A percentile compares a stretch with the other conserved stretches of the same genome.
Conservation (phyloP, 2,113 vertebrate species). For the Jacana jacana region DNA sequence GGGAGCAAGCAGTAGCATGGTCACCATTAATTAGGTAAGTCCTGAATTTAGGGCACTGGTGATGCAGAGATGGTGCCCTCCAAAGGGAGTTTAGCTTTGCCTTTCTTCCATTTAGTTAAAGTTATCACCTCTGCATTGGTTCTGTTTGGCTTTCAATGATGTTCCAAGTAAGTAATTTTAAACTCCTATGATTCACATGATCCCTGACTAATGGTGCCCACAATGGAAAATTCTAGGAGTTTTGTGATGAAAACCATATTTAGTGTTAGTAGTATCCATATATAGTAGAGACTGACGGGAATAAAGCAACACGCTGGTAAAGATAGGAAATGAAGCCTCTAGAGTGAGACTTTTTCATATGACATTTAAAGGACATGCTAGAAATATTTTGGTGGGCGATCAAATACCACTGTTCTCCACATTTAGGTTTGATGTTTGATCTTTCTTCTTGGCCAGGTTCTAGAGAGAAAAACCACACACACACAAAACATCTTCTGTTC, state of each 20-base stretch:
- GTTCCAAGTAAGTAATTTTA: conserved; percentile 49
- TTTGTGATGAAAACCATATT: conserved; percentile 37
- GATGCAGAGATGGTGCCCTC: not conserved
- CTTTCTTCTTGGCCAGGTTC: not conserved
- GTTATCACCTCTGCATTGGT: not conserved
- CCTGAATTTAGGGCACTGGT: not conserved
- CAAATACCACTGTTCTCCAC: not conserved
- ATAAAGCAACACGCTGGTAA: not conserved
- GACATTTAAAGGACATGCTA: conserved; percentile 9
- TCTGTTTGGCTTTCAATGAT: not conserved
- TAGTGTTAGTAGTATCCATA: not conserved
- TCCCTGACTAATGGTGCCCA: conserved; percentile 42
- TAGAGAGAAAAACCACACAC: not conserved
- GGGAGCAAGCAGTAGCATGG: not conserved
- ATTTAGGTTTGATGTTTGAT: conserved; percentile 1
- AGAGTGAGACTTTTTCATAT: not conserved
- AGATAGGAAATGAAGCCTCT: not conserved
- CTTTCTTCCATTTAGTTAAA: not conserved
- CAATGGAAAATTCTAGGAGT: conserved; percentile 39
- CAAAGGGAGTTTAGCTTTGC: not conserved
- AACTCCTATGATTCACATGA: conserved; percentile 52
- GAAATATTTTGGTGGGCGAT: not conserved
- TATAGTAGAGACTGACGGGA: not conserved
- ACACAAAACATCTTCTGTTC: not conserved
- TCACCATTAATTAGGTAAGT: not conserved